These are phyloP conservation scores for Mastomys natalensis DNA, from an alignment of 2,113 vertebrate species.

Conservation along the genomic window DNA sequence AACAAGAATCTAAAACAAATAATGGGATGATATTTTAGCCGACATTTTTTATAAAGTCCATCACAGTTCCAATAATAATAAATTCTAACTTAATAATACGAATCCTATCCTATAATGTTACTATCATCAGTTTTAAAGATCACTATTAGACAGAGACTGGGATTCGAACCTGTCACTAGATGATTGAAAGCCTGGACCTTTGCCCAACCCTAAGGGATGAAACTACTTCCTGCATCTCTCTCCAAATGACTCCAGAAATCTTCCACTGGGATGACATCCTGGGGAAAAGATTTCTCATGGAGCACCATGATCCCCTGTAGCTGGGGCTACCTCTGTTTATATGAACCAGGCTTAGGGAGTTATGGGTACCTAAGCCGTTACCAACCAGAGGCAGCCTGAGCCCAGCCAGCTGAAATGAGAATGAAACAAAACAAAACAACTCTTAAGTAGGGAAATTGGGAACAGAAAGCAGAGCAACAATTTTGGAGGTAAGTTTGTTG, in stretches of 20 bases:
- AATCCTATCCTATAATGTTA: neutral
- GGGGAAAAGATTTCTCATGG: neutral
- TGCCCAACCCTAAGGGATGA: neutral
- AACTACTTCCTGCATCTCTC: neutral
- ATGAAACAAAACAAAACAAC: neutral
- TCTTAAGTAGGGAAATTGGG: slow-evolving; percentile 5
- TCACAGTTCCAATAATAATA: slow-evolving; percentile 32
- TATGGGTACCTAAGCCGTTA: neutral
- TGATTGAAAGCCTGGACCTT: slow-evolving; percentile 42
- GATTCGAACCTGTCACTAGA: slow-evolving; percentile 16
- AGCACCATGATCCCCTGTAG: neutral
- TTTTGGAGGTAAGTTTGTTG: slow-evolving; percentile 18
- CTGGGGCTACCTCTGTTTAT: neutral
- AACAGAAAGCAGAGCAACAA: slow-evolving; percentile 8
- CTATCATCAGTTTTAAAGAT: slow-evolving; percentile 13
- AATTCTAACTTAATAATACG: slow-evolving; percentile 25
- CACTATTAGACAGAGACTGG: slow-evolving; percentile 18
- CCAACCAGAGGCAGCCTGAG: neutral
- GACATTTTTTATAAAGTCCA: slow-evolving; percentile 14
- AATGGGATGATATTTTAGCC: slow-evolving; percentile 28
- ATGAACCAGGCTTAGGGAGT: slow-evolving; percentile 1
- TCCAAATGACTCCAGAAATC: neutral
- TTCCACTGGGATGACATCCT: neutral
- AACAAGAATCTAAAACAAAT: neutral
- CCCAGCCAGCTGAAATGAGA: neutral